These are phyloP conservation scores for Margaritifera margaritifera DNA, from an alignment of 2,888 invertebrate genomes.

Conservation along the genomic window DNA sequence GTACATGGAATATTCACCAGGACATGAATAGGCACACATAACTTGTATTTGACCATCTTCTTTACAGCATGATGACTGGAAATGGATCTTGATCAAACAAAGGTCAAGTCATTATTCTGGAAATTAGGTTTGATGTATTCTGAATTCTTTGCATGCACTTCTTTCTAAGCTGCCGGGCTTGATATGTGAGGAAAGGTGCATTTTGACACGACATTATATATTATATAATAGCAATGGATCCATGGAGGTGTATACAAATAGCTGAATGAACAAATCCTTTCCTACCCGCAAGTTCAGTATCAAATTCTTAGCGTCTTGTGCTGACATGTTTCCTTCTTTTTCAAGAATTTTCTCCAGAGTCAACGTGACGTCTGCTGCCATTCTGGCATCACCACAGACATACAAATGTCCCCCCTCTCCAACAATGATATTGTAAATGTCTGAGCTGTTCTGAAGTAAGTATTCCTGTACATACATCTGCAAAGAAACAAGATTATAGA, in stretches of 20 bases:
- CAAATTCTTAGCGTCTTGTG: slow-evolving; percentile 88
- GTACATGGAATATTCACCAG: too few species aligned
- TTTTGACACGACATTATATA: too few species aligned
- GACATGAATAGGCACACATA: too few species aligned
- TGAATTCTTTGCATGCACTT: too few species aligned
- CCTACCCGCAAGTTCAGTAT: slow-evolving; percentile 88
- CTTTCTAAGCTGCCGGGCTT: too few species aligned
- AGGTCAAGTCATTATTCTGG: too few species aligned
- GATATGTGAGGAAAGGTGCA: too few species aligned
- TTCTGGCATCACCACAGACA: slow-evolving; percentile 96
- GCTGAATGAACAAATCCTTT: background rate
- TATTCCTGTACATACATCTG: slow-evolving; percentile 96
- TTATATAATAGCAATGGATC: too few species aligned
- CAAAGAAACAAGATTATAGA: slow-evolving; percentile 1
- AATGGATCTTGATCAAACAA: too few species aligned
- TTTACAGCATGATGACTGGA: too few species aligned
- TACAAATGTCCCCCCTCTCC: slow-evolving; percentile 90
- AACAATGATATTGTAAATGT: slow-evolving; percentile 85
- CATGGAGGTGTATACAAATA: background rate
- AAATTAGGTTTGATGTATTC: too few species aligned
- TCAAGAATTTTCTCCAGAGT: slow-evolving; percentile 86
- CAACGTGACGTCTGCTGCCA: slow-evolving; percentile 96
- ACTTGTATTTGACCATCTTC: too few species aligned
- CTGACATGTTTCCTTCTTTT: slow-evolving; percentile 76
- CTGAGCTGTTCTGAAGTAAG: slow-evolving; percentile 85